Conservation (phyloP, 2,113 vertebrate genomes). For the Lagenorhynchus albirostris region DNA sequence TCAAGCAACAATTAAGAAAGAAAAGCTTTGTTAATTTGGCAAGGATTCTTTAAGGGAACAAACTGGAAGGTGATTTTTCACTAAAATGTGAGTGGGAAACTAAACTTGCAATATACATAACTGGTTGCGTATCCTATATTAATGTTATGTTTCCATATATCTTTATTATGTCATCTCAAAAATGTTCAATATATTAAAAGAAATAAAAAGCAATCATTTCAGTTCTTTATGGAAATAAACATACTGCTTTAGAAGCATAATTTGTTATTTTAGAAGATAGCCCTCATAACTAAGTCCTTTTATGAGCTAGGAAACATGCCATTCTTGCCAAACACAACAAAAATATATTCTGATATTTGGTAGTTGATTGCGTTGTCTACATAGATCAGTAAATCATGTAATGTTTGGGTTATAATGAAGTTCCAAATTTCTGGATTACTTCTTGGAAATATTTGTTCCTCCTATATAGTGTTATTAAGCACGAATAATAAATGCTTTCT, state of each 20-base stretch:
- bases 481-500: constrained; percentile 41
- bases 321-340: constrained; percentile 35
- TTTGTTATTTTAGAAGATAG: constrained; percentile 43
- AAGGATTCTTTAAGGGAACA: background rate
- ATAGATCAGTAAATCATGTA: constrained; percentile 33
- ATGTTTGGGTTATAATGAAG: background rate
- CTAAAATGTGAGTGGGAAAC: background rate
- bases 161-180: constrained; percentile 23
- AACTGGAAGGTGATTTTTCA: background rate
- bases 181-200: constrained; percentile 32
- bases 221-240: background rate
- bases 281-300: background rate
- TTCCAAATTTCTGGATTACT: constrained; percentile 44
- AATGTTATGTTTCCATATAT: background rate
- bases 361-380: background rate
- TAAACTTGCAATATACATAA: background rate
- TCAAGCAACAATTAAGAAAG: background rate
- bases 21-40: background rate
- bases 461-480: constrained; percentile 14
- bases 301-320: background rate
- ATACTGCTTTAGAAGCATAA: background rate
- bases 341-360: constrained; percentile 7
- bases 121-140: background rate
- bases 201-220: constrained; percentile 40
- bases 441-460: constrained; percentile 38